Conservation (phyloP, 1,140 invertebrate species). For the Leguminivora glycinivorella region DNA sequence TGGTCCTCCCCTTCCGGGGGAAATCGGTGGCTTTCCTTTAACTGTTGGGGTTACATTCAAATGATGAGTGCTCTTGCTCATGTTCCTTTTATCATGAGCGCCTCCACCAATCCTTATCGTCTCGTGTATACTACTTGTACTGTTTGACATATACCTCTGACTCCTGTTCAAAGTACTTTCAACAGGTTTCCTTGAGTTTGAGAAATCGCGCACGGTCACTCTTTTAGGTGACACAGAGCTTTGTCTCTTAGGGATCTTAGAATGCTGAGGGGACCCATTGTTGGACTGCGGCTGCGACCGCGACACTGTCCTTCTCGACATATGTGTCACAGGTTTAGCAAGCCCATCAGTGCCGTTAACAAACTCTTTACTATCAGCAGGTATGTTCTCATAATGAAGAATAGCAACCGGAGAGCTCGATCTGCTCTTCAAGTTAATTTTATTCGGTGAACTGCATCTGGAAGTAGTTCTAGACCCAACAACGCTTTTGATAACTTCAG, state of each 20-base stretch:
- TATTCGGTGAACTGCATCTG: slow-evolving; percentile 65
- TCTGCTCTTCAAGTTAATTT: slow-evolving; percentile 66
- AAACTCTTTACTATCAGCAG: slow-evolving; percentile 45
- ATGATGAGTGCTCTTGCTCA: slow-evolving; percentile 71
- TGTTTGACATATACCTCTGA: slow-evolving; percentile 74
- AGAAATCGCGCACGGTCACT: slow-evolving; percentile 41
- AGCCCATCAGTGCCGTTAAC: slow-evolving; percentile 48
- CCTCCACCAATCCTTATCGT: slow-evolving; percentile 66
- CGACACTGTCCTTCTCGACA: slow-evolving; percentile 60
- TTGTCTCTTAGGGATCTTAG: slow-evolving; percentile 76
- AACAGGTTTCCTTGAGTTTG: slow-evolving; percentile 46
- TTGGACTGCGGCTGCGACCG: slow-evolving; percentile 74
- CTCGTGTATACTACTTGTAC: slow-evolving; percentile 76
- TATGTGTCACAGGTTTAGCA: slow-evolving; percentile 58
- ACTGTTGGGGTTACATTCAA: slow-evolving; percentile 58
- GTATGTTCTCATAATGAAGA: slow-evolving; percentile 61
- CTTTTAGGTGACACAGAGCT: slow-evolving; percentile 69
- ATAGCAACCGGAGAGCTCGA: slow-evolving; percentile 71
- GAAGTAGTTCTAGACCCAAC: slow-evolving; percentile 59
- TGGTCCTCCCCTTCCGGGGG: slow-evolving; percentile 69
- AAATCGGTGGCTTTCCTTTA: slow-evolving; percentile 75
- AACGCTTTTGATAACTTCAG: slow-evolving; percentile 44
- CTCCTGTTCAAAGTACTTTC: slow-evolving; percentile 59
- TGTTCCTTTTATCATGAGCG: slow-evolving; percentile 59
- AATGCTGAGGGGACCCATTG: slow-evolving; percentile 69